Evolutionary conservation across 2,888 invertebrate genomes (phyloP), one percentile per base, ranked within the genome.

Genomic region (Lagria hirta): DNA sequence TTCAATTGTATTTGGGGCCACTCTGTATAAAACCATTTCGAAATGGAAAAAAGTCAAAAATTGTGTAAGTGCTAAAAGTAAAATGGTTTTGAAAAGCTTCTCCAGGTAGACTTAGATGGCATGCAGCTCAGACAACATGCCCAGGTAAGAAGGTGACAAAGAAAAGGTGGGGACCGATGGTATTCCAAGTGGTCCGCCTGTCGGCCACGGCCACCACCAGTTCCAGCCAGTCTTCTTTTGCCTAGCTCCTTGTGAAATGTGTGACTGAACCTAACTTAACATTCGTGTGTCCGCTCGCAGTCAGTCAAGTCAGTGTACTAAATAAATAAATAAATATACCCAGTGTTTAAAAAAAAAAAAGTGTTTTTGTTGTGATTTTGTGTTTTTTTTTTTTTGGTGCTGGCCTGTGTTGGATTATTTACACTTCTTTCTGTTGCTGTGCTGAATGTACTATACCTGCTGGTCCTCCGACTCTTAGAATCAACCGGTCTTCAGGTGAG

Each of bases 401-500:
- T 15, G 11, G 8, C 24, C 8, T 29, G 15, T 27, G 33, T 17
- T 16, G 41, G 41, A 42, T 33, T 40, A 40, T 30, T 22, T n/a
- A n/a, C n/a, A 16, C 6, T 10, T n/a, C 17, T 13, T 13, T 13
- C 29, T 34, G 42, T 42, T 42, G 42, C 42, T 28, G 42, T 34
- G 42, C 35, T 21, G 28, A 10, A n/a, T n/a, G n/a, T n/a, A n/a
- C n/a, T n/a, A n/a, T n/a, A n/a, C n/a, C n/a, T n/a, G 42, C 28
- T 42, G 34, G 17, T 41, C 41, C 16, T 24, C 42, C 22, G 32
- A 6, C 18, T 42, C 43, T 43, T 52, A 47, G 55, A 42, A 49
- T 52, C 55, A 52, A 57, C 60, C 60, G 62, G 61, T 63, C 60
- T 60, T 50, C 62, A 64, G 64, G 64, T 64, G 64, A 64, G 64